Evolutionary conservation across 2,113 vertebrate species (phyloP).

Genomic region (Brachypteracias leptosomus): DNA sequence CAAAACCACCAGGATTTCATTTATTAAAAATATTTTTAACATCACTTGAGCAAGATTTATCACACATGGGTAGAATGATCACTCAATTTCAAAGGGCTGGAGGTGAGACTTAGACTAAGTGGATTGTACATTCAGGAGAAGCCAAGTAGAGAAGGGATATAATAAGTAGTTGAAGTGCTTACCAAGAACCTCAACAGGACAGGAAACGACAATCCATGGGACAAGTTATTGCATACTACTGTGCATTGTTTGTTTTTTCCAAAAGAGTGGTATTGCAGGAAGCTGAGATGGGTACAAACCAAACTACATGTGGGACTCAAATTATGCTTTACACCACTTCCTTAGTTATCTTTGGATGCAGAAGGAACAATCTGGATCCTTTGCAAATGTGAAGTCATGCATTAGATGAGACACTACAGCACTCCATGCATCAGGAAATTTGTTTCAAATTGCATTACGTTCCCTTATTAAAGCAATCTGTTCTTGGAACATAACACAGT

Average conservation of each 20-base stretch:
- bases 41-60: not conserved
- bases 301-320: accelerated
- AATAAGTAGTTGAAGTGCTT: not conserved
- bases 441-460: constrained; percentile 10
- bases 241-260: not conserved
- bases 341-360: not conserved
- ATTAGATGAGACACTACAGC: not conserved
- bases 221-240: not conserved
- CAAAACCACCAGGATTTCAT: not conserved
- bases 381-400: not conserved
- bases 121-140: too few species aligned
- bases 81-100: not conserved
- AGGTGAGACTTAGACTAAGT: too few species aligned
- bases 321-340: not conserved
- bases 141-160: not conserved
- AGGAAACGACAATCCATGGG: not conserved
- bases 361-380: not conserved
- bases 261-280: not conserved
- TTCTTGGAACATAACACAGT: not conserved
- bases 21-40: not conserved
- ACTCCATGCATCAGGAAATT: not conserved
- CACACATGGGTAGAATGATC: not conserved
- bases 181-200: not conserved
- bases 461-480: constrained; percentile 1
- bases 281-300: not conserved